Evolutionary conservation across 1,140 invertebrate genomes (phyloP), one percentile per base, ranked within the genome.

Genomic region (Halyomorpha halys): DNA sequence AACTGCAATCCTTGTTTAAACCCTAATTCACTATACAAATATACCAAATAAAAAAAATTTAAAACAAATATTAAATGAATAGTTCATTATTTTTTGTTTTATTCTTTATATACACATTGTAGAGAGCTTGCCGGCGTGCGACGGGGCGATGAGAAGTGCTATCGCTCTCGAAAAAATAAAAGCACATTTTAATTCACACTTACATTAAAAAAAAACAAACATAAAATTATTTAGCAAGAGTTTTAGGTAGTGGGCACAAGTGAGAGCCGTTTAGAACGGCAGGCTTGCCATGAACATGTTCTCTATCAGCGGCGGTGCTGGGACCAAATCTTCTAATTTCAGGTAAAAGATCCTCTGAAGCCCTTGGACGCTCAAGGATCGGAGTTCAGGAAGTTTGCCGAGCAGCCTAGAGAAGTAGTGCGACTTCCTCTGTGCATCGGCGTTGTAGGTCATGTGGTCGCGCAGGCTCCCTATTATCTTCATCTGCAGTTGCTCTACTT

Each of bases 371-470:
- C 90, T 93, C 8, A 97, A 80, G 54, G 90, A 91, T 59, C 94
- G 81, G 66, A 97, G 79, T 74, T 97, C 93, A 0, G 93, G 90
- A 62, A 97, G 79, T 75, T 94, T 94, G 30, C 90, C 89, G 34
- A 97, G 78, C 45, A 97, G 82, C 18, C 89, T 81, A 44, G 93
- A 95, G 80, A 97, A 92, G 76, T 95, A 95, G 69, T 95, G 90
- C 23, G 84, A 82, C 74, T 89, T 91, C 70, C 83, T 82, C 75
- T 91, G 89, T n/a, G 85, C 91, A 72, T 89, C 91, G 61, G 85
- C 84, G 74, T 93, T 92, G 78, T 94, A 94, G 11, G 91, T 95
- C 71, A 95, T 92, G 78, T 97, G 94, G 71, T 97, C 94, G 13
- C 91, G 82, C 14, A 98, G 78, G 56, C 91, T 91, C 61, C 89